Conservation (phyloP, 2,113 vertebrate genomes). For the Trichechus manatus region DNA sequence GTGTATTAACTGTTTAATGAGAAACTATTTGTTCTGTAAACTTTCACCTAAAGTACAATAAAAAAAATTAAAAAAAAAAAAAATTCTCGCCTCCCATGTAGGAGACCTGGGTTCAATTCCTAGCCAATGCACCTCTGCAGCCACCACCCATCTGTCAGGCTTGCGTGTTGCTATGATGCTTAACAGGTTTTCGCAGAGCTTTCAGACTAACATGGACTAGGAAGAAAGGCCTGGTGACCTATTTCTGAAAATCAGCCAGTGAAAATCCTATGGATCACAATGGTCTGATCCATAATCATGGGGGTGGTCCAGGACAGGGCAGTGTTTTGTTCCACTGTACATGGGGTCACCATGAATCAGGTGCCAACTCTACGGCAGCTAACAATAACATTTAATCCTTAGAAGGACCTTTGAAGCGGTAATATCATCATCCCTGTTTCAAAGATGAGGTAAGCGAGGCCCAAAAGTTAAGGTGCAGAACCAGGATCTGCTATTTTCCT, state of each 20-base stretch:
- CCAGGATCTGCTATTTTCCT: not conserved
- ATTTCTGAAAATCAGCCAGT: not conserved
- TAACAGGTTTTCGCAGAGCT: not conserved
- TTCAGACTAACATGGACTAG: not conserved
- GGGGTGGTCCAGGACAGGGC: no score
- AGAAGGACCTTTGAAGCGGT: rapidly evolving
- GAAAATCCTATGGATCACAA: no score
- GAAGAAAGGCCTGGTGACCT: not conserved
- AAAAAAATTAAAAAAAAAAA: no score
- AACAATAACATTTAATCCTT: not conserved
- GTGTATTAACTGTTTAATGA: no score
- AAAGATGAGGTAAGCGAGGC: not conserved
- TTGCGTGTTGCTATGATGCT: not conserved
- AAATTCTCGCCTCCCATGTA: not conserved
- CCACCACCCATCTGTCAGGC: not conserved
- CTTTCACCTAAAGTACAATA: no score
- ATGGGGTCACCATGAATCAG: no score
- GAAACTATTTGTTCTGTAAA: no score
- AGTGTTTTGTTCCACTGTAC: not conserved
- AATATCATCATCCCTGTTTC: not conserved
- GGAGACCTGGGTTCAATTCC: not conserved
- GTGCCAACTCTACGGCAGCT: not conserved
- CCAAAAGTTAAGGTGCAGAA: not conserved
- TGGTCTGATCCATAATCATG: no score
- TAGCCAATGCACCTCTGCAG: not conserved